These are phyloP conservation scores for Anoplophora glabripennis DNA, from an alignment of 1,140 invertebrate species.

Conservation along the genomic window DNA sequence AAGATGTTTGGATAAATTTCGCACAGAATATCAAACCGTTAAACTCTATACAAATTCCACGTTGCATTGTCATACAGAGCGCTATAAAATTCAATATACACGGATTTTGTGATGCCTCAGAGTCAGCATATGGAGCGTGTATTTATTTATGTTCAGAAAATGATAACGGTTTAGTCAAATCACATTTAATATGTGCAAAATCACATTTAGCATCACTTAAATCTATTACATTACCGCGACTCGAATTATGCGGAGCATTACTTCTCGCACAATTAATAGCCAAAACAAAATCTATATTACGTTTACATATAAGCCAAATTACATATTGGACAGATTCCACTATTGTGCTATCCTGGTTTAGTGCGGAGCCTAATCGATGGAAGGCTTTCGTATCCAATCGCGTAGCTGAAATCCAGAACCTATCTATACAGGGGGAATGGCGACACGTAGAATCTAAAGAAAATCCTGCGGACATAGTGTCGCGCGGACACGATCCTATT, in stretches of 20 bases:
- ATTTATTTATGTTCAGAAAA: constrained; percentile 35
- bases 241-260: constrained; percentile 29
- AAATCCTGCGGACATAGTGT: too few species aligned
- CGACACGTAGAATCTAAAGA: too few species aligned
- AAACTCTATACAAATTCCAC: background rate
- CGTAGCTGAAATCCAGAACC: constrained; percentile 16
- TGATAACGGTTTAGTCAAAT: background rate
- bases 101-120: constrained; percentile 43
- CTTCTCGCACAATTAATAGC: constrained; percentile 14
- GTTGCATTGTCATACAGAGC: background rate
- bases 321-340: constrained; percentile 10
- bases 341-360: constrained; percentile 10
- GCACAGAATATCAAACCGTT: background rate
- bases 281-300: background rate
- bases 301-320: background rate
- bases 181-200: constrained; percentile 17
- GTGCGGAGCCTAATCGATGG: constrained; percentile 2
- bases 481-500: too few species aligned
- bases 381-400: constrained; percentile 15
- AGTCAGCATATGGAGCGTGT: constrained; percentile 40
- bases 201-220: constrained; percentile 24
- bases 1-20: constrained; percentile 5
- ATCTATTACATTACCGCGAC: constrained; percentile 22
- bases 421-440: too few species aligned
- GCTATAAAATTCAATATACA: constrained; percentile 4